These are phyloP conservation scores for Drosophila neoperkinsi DNA, from an alignment of 2,888 invertebrate species.

Conservation along the genomic window DNA sequence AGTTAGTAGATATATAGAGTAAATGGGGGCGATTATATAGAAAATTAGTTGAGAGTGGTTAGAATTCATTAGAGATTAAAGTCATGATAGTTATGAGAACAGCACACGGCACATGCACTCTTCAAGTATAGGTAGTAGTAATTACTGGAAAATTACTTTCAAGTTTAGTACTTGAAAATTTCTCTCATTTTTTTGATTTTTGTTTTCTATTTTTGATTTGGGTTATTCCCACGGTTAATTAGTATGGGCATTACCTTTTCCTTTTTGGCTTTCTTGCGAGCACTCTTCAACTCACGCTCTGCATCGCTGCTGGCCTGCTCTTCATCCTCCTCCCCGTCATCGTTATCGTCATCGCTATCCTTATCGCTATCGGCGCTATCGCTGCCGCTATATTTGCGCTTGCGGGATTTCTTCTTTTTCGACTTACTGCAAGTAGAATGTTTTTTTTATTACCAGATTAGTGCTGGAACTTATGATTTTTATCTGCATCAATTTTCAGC, in stretches of 20 bases:
- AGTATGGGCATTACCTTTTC: conserved; percentile 82
- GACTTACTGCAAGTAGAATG: conserved; percentile 82
- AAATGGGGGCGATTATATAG: conserved; percentile 29
- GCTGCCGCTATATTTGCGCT: conserved; percentile 86
- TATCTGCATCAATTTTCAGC: conserved; percentile 1
- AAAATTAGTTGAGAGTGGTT: conserved; percentile 41
- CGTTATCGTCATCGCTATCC: conserved; percentile 82
- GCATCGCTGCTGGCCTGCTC: conserved; percentile 82
- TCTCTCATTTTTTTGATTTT: conserved; percentile 4
- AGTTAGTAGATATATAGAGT: conserved; percentile 13
- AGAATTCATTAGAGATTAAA: conserved; percentile 41
- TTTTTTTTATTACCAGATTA: conserved; percentile 12
- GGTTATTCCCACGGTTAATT: not conserved
- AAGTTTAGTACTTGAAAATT: conserved; percentile 3
- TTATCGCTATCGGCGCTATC: conserved; percentile 85
- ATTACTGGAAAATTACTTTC: not conserved
- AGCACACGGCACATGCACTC: conserved; percentile 41
- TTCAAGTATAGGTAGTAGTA: conserved; percentile 1
- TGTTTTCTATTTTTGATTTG: not conserved
- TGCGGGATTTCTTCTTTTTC: conserved; percentile 87
- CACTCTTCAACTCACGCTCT: conserved; percentile 83
- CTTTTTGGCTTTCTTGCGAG: conserved; percentile 84
- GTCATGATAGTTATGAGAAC: conserved; percentile 24
- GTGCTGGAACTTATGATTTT: conserved; percentile 1
- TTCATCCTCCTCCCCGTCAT: not conserved